Base-by-base conservation (phyloP, 2,797 vertebrate species). In the Gymnoscopelus braueri region DNA sequence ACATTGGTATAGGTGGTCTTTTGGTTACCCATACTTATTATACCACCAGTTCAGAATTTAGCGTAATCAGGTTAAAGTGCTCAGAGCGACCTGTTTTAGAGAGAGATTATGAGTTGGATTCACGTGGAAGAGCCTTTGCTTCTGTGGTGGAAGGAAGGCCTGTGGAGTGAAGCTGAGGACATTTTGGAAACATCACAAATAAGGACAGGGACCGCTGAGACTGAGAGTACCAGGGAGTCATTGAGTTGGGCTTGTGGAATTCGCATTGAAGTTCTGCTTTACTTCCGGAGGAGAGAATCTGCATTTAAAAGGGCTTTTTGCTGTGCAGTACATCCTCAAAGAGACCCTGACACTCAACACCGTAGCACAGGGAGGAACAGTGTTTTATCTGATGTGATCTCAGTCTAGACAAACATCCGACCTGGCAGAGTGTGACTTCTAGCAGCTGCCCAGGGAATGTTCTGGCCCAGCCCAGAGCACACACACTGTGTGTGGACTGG, bases 391-490 rank as follows among this genome's bases (percentile, higher is more conserved):
- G 56, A 77, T 77, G 68, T 87, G 83, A 89, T 84, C 85, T 88
- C 76, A 77, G 75, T 79, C 74, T 85, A 81, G 81, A 79, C 79
- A 89, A 91, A 90, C 88, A 89, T 88, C 89, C 72, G 81, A 81
- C 65, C 81, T 87, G 88, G 80, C 75, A 44, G 39, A 44, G 48
- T 77, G 75, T n/a, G 51, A 44, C 54, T 75, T 88, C 81, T 77
- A 72, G 68, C 84, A 82, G 82, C 74, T 85, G 84, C 77, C 62
- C 64, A 23, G 72, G 69, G 83, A 87, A 88, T 85, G 78, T 81
- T 76, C 64, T 81, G 78, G 65, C 75, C 64, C 7, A 10, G 39
- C 39, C 39, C 39, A 44, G 39, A 10, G 35, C 5, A 8, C 8
- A 44, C 39, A 44, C 39, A 44, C 39, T 7, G 39, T 44, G 39